Evolutionary conservation across 1,140 invertebrate genomes (phyloP).

Genomic region (Sarcophaga bullata): DNA sequence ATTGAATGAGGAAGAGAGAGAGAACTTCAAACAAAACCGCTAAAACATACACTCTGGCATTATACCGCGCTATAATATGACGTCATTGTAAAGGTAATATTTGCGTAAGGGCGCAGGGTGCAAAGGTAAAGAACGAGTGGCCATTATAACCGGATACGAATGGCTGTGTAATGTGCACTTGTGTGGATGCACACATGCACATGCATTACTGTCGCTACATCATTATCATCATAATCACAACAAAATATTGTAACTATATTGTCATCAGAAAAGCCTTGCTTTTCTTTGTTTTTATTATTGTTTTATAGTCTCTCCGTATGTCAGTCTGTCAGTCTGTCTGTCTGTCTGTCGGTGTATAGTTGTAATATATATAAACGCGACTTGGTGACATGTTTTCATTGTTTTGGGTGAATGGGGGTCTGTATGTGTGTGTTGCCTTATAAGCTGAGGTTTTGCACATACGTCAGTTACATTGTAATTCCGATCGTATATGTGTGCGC

Average conservation of each 20-base stretch:
- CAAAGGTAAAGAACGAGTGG: too few relatives aligned
- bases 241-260: conserved; percentile 11
- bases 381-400: too few relatives aligned
- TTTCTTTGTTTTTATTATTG: too few relatives aligned
- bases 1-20: background rate
- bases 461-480: background rate
- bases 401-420: background rate
- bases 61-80: background rate
- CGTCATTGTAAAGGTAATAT: background rate
- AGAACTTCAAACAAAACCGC: background rate
- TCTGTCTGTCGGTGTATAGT: too few relatives aligned
- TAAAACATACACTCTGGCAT: background rate
- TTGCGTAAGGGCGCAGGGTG: too few relatives aligned
- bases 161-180: conserved; percentile 10
- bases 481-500: background rate
- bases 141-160: conserved; percentile 29
- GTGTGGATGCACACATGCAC: conserved; percentile 12
- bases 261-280: too few relatives aligned
- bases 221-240: conserved; percentile 2
- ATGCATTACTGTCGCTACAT: background rate
- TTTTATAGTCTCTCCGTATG: too few relatives aligned
- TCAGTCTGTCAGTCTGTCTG: too few relatives aligned
- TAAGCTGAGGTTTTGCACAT: conserved; percentile 6
- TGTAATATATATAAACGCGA: too few relatives aligned
- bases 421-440: background rate